Percentiles rank a stretch among this genome's conserved stretches.
phyloP scores from a whole-genome alignment of 2,113 vertebrate genomes.

The Morone saxatilis region DNA sequence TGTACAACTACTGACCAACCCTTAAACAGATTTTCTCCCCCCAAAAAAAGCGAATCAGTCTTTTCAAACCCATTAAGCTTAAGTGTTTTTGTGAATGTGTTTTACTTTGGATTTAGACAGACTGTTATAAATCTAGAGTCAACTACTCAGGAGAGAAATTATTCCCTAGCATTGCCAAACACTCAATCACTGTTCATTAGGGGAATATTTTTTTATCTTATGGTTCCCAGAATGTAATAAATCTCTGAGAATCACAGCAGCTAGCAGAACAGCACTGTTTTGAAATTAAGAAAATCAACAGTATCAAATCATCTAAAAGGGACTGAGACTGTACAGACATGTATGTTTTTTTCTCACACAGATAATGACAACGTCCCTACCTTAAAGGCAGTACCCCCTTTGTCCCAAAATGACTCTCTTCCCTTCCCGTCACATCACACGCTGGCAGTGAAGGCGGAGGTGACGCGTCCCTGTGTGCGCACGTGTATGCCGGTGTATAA shows the following conservation, averaged over 20 bases:
- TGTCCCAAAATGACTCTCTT: conserved; percentile 64
- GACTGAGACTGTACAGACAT: background rate
- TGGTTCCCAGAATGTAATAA: background rate
- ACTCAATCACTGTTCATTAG: background rate
- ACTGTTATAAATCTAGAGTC: background rate
- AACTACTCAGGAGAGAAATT: conserved; percentile 2
- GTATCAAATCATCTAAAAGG: background rate
- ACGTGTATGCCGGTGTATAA: conserved; percentile 4
- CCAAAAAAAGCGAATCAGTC: background rate
- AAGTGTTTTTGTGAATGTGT: background rate
- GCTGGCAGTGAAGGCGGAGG: conserved; percentile 55
- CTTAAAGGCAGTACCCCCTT: conserved; percentile 59
- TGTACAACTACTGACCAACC: background rate
- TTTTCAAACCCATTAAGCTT: background rate
- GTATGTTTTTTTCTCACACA: background rate
- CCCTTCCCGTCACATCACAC: conserved; percentile 58
- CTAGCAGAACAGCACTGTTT: background rate
- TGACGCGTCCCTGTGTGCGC: conserved; percentile 4
- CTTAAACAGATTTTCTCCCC: background rate
- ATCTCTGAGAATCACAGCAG: background rate
- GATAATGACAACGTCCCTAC: conserved; percentile 59
- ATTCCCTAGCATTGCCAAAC: background rate
- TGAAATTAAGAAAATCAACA: background rate
- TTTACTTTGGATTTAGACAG: background rate
- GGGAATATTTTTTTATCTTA: background rate